These are phyloP conservation scores for Leptinotarsa rubiginosa DNA, from an alignment of 2,888 invertebrate species.

Conservation along the genomic window DNA sequence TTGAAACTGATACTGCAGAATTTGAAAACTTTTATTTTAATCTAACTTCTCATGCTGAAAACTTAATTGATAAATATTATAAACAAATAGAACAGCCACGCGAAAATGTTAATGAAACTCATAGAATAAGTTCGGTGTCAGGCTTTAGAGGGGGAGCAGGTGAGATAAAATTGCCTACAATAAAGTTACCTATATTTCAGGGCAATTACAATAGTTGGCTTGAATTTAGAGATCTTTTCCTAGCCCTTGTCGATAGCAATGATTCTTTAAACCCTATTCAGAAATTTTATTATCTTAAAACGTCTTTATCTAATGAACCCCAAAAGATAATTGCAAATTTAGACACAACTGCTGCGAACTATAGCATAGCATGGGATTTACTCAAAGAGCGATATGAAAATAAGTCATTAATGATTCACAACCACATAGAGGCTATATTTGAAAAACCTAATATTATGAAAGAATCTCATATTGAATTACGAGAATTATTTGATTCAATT, in stretches of 20 bases:
- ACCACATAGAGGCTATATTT: constrained; percentile 10
- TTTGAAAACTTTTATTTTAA: neutral
- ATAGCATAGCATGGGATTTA: neutral
- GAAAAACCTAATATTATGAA: neutral
- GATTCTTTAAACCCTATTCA: constrained; percentile 4
- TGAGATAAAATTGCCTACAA: neutral
- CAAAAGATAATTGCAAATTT: constrained; percentile 19
- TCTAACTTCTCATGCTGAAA: neutral
- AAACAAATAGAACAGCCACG: neutral
- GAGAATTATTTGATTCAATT: too few relatives aligned
- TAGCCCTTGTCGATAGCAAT: constrained; percentile 14
- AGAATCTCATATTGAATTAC: too few relatives aligned
- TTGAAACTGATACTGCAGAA: neutral
- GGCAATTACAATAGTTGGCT: constrained; percentile 23
- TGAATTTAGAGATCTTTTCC: constrained; percentile 36
- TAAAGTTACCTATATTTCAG: neutral
- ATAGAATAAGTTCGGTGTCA: neutral
- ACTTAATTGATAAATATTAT: neutral
- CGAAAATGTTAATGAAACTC: neutral
- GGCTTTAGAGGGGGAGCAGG: neutral
- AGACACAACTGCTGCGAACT: constrained; percentile 19
- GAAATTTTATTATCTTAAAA: constrained; percentile 32
- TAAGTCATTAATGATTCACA: constrained; percentile 21
- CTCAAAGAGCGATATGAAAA: constrained; percentile 29
- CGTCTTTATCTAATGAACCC: constrained; percentile 4